Evolutionary conservation across 1,140 invertebrate genomes (phyloP).

Genomic region (Acyrthosiphon pisum): DNA sequence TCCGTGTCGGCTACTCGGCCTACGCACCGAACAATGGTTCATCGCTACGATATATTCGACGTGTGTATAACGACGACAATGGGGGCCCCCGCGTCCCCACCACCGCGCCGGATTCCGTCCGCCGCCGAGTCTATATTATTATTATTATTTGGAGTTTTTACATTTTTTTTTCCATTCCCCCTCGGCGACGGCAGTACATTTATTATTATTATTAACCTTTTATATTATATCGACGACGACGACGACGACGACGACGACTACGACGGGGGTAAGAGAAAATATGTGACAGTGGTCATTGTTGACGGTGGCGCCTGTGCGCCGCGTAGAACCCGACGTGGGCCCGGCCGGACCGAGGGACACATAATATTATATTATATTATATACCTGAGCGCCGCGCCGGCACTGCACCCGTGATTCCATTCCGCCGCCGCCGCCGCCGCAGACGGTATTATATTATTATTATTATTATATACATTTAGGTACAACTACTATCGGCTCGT

Average conservation of each 20-base stretch:
- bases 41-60: neutral
- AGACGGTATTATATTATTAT: slow-evolving; percentile 21
- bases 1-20: slow-evolving; percentile 49
- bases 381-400: neutral
- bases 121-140: slow-evolving; percentile 1
- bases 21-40: slow-evolving; percentile 48
- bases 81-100: neutral
- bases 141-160: neutral
- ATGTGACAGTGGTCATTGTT: slow-evolving; percentile 57
- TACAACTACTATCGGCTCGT: neutral
- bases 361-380: neutral
- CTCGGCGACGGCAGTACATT: slow-evolving; percentile 21
- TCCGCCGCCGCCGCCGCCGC: neutral
- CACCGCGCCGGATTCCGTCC: slow-evolving; percentile 23
- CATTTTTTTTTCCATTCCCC: neutral
- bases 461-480: slow-evolving; percentile 1
- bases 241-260: neutral
- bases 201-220: slow-evolving; percentile 53
- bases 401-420: slow-evolving; percentile 27
- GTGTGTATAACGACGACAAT: slow-evolving; percentile 9
- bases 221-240: slow-evolving; percentile 13
- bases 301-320: slow-evolving; percentile 50
- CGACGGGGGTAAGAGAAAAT: slow-evolving; percentile 47
- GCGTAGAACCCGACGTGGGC: neutral
- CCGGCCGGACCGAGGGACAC: neutral